A percentile compares a stretch with the other conserved stretches of the same genome.
phyloP scores from a whole-genome alignment of 1,140 invertebrate species.

The Hypothenemus hampei region DNA sequence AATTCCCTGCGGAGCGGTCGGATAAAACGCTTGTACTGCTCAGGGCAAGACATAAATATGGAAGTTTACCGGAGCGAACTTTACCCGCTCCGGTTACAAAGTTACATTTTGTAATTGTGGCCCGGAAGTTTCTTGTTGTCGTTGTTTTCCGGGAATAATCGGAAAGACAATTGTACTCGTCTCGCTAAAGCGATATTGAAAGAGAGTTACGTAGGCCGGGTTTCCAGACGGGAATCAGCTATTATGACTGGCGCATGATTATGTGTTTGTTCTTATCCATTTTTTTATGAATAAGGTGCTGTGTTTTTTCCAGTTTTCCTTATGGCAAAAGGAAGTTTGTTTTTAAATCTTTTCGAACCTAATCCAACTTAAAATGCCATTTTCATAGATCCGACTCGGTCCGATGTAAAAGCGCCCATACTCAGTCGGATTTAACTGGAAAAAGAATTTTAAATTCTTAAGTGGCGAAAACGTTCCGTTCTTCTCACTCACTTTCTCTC shows the following conservation, averaged over 20 bases:
- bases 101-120: constrained; percentile 11
- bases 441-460: constrained; percentile 49
- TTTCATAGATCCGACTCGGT: constrained; percentile 45
- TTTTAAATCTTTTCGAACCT: constrained; percentile 46
- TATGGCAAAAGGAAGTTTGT: no score
- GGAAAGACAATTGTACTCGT: no score
- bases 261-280: no score
- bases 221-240: no score
- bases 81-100: constrained; percentile 14
- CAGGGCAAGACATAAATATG: constrained; percentile 7
- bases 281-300: no score
- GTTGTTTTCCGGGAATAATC: no score
- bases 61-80: constrained; percentile 11
- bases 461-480: constrained; percentile 38
- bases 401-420: constrained; percentile 43
- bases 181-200: no score
- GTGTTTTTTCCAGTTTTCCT: no score
- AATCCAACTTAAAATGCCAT: constrained; percentile 49
- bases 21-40: constrained; percentile 13
- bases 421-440: constrained; percentile 43
- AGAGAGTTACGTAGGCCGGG: no score
- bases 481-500: no score
- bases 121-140: constrained; percentile 1
- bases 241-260: no score
- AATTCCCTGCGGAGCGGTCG: constrained; percentile 8